A percentile compares a stretch with the other conserved stretches of the same genome.
phyloP scores from a whole-genome alignment of 2,888 invertebrate species.

The Chouioia cunea region DNA sequence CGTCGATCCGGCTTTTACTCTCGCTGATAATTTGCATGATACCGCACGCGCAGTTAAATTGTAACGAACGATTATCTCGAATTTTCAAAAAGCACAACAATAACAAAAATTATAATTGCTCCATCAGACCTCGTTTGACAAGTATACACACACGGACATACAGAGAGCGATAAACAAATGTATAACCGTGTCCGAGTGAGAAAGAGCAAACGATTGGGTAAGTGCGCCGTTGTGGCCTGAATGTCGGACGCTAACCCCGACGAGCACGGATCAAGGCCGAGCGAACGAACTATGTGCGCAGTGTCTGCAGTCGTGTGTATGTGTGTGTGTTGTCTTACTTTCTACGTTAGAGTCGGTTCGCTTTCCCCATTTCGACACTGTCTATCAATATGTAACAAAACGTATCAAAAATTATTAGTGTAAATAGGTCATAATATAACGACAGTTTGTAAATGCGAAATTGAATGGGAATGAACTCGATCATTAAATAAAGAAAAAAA shows the following conservation, averaged over 20 bases:
- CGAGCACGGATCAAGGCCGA: constrained; percentile 64
- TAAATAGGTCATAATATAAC: too few relatives aligned
- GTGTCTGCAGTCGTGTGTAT: constrained; percentile 13
- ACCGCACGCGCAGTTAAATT: neutral
- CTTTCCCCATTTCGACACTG: constrained; percentile 46
- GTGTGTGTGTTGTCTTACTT: constrained; percentile 33
- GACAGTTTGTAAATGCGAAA: too few relatives aligned
- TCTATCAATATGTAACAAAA: too few relatives aligned
- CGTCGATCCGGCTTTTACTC: constrained; percentile 41
- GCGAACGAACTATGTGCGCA: constrained; percentile 42
- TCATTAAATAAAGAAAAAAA: too few relatives aligned
- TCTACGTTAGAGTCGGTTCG: constrained; percentile 34
- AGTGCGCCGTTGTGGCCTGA: constrained; percentile 51
- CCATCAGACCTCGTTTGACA: neutral
- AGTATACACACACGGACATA: neutral
- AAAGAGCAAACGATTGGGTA: constrained; percentile 59
- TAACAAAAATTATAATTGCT: neutral
- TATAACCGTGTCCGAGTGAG: constrained; percentile 25
- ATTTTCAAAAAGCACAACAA: constrained; percentile 22
- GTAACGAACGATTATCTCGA: neutral
- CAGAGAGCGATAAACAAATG: constrained; percentile 14
- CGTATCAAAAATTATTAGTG: too few relatives aligned
- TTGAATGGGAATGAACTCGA: too few relatives aligned
- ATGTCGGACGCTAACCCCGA: constrained; percentile 59
- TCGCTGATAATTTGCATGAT: constrained; percentile 21